Evolutionary conservation across 2,888 invertebrate species (phyloP), one percentile per base, ranked within the genome.

Genomic region (Drosophila pegasa): DNA sequence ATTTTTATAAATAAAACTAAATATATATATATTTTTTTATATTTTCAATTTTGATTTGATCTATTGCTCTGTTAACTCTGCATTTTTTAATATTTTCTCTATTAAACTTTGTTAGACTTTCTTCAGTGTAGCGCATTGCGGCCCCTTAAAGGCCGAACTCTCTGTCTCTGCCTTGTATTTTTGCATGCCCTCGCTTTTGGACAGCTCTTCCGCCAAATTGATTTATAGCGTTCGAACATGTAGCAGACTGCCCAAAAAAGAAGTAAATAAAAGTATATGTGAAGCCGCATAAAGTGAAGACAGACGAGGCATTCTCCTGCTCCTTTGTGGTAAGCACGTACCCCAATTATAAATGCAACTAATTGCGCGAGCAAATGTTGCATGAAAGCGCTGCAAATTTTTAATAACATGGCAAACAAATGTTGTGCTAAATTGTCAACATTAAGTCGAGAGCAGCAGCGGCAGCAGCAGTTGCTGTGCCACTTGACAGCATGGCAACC

Each of bases 381-480:
- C 86, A 82, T 80, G 88, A 83, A 87, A 84, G 87, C 87, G 71
- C 67, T 65, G 80, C 74, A 65, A 74, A 83, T 74, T 63, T 67
- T 66, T 82, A 86, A 85, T 87, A 87, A 80, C 76, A 87, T 68
- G 87, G 51, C 57, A 40, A 68, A 73, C 70, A 82, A 86, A 86
- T 83, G 67, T 87, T 83, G 88, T 86, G 88, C 86, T 83, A 83
- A 83, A 83, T 83, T 88, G 83, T 88, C 86, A 83, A 83, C 83
- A 83, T 86, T 71, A 88, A 66, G 67, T 43, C 22, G 35, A 41
- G 25, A 12, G 37, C 63, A 20, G 29, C 43, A 40, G 25, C 35
- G 27, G 16, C 22, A 38, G 45, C 52, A 55, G 27, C 25, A 51
- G 51, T 8, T 25, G 45, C 51, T 43, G 29, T 33, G 31, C 14